Evolutionary conservation across 1,140 invertebrate species (phyloP), one percentile per base, ranked within the genome.

Genomic region (Nasonia vitripennis): DNA sequence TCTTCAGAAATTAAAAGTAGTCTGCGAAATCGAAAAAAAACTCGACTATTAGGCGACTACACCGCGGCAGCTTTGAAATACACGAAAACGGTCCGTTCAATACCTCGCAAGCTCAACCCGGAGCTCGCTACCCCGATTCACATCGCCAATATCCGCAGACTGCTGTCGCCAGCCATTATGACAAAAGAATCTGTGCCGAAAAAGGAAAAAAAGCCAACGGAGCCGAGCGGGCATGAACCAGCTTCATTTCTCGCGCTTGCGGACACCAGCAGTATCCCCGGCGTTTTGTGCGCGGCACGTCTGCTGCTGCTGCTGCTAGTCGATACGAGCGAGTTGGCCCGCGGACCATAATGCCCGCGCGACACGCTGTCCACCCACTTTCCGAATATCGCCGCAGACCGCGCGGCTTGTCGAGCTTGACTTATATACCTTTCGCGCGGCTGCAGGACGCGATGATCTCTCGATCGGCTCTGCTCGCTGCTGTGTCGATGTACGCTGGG

Each of bases 371-470:
- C 81, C 81, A 74, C 81, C 81, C 81, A 20, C 5, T 74, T 74
- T 77, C 17, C 11, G n/a, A 62, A 83, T 83, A 77, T 83, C 82
- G 73, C 55, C 20, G 71, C 27, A 34, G n/a, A 80, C 51, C 70
- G 73, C 78, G 70, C 14, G 27, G 37, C 55, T 78, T 81, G 84
- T 81, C 79, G 84, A 86, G 78, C 79, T 41, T 86, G 62, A 75
- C 51, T 77, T 81, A 78, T 81, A 73, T n/a, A 45, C 34, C n/a
- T 73, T 17, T 4, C 70, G 51, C 34, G 34, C 37, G 6, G 48
- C 51, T 55, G 51, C 51, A 55, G 51, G 51, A 55, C 20, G 55
- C 55, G 17, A 62, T 62, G 55, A 62, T 62, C 14, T 62, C 17
- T 62, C 17, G 55, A 62, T 62, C 55, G 4, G 55, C 2, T 62